phyloP scores from a whole-genome alignment of 2,888 invertebrate genomes.

The Pyrochroa serraticornis region DNA sequence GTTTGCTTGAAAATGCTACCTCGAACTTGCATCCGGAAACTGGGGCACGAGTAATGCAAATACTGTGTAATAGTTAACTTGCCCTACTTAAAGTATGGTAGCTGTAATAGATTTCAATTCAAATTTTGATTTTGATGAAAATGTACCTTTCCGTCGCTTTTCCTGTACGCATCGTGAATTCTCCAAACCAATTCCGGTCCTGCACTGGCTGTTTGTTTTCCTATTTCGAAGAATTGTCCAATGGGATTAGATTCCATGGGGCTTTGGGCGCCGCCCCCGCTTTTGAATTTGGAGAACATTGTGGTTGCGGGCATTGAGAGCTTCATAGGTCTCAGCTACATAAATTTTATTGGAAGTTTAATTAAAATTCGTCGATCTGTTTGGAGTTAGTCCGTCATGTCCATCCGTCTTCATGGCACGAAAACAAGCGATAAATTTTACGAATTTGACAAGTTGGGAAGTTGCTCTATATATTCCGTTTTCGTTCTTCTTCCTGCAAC shows the following conservation, averaged over 20 bases:
- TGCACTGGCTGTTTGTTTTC: conserved; percentile 78
- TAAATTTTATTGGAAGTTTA: neutral
- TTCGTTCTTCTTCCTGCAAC: conserved; percentile 9
- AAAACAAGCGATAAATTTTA: conserved; percentile 9
- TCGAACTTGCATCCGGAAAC: neutral
- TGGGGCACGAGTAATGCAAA: conserved; percentile 5
- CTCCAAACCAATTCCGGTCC: conserved; percentile 93
- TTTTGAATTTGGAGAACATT: conserved; percentile 79
- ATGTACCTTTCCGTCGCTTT: conserved; percentile 87
- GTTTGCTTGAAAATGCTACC: too few relatives aligned
- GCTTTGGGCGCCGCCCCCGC: conserved; percentile 61
- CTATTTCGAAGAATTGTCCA: conserved; percentile 84
- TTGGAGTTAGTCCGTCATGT: neutral
- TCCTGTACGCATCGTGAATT: conserved; percentile 87
- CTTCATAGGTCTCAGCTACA: conserved; percentile 27
- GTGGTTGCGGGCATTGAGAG: conserved; percentile 57
- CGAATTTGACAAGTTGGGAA: neutral
- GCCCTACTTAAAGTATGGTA: conserved; percentile 21
- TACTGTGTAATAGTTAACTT: too few relatives aligned
- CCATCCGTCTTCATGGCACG: neutral
- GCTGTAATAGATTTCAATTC: conserved; percentile 11
- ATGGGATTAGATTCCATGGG: conserved; percentile 81
- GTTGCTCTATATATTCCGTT: too few relatives aligned
- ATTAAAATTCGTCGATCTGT: neutral
- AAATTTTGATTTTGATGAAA: conserved; percentile 10